Conservation (phyloP, 2,113 vertebrate species). For the Sapayoa aenigma region DNA sequence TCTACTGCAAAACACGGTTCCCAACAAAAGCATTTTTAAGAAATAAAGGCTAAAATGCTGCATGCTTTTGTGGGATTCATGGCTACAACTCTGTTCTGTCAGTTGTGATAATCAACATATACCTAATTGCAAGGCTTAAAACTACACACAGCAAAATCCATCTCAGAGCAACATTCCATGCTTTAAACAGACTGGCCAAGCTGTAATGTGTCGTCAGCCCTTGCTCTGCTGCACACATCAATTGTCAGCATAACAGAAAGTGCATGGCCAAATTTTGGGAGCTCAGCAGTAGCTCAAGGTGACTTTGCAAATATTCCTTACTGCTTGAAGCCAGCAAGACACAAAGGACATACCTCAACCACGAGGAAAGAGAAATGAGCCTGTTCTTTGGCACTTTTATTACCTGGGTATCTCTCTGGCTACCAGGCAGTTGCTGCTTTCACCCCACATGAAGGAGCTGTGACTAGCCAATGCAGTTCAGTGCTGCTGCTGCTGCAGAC, state of each 20-base stretch:
- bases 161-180: accelerated
- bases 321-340: background rate
- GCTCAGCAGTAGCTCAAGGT: conserved; percentile 10
- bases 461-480: background rate
- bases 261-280: background rate
- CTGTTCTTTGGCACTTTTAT: background rate
- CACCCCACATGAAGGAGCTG: background rate
- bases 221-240: background rate
- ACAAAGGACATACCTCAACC: background rate
- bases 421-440: background rate
- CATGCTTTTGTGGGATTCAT: conserved; percentile 71
- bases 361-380: background rate
- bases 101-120: background rate
- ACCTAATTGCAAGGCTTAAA: background rate
- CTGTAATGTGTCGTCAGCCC: background rate
- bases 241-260: background rate
- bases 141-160: background rate
- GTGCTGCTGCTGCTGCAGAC: background rate
- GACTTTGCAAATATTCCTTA: background rate
- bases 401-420: background rate
- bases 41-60: conserved; percentile 49
- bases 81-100: background rate
- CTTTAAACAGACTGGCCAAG: background rate
- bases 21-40: background rate
- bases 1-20: background rate